Conservation (phyloP, 2,113 vertebrate genomes). For the Pangasianodon gigas region DNA sequence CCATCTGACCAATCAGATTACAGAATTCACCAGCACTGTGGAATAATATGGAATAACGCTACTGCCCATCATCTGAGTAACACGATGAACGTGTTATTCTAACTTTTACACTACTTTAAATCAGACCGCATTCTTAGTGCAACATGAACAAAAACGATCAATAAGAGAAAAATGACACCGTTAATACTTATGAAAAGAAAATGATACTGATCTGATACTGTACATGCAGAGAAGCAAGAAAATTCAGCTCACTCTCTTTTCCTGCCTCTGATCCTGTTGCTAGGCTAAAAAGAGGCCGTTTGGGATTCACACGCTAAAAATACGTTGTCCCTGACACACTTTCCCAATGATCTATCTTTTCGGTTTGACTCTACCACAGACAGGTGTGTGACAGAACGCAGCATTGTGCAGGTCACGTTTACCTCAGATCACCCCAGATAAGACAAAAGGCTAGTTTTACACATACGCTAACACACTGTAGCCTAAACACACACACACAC, state of each 20-base stretch:
- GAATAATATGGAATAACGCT: background rate
- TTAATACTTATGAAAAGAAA: background rate
- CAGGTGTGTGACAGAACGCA: conserved; percentile 55
- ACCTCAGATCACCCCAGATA: conserved; percentile 32
- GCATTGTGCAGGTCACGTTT: conserved; percentile 28
- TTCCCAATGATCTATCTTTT: conserved; percentile 65
- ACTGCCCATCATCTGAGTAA: too few relatives aligned
- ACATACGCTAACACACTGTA: background rate
- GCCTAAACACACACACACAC: background rate
- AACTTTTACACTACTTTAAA: background rate
- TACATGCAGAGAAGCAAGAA: background rate
- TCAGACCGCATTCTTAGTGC: background rate
- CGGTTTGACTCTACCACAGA: conserved; percentile 59
- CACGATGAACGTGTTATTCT: background rate
- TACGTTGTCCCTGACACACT: conserved; percentile 77
- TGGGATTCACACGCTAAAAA: conserved; percentile 75
- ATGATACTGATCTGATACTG: background rate
- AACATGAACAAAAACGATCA: background rate
- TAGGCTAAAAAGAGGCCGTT: conserved; percentile 64
- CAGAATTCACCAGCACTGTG: background rate
- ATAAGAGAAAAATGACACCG: background rate
- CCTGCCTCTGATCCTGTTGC: conserved; percentile 64
- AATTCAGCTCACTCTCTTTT: conserved; percentile 42
- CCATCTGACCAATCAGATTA: background rate
- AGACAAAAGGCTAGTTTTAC: background rate